Evolutionary conservation across 2,113 vertebrate species (phyloP).

Genomic region (Odocoileus virginianus): DNA sequence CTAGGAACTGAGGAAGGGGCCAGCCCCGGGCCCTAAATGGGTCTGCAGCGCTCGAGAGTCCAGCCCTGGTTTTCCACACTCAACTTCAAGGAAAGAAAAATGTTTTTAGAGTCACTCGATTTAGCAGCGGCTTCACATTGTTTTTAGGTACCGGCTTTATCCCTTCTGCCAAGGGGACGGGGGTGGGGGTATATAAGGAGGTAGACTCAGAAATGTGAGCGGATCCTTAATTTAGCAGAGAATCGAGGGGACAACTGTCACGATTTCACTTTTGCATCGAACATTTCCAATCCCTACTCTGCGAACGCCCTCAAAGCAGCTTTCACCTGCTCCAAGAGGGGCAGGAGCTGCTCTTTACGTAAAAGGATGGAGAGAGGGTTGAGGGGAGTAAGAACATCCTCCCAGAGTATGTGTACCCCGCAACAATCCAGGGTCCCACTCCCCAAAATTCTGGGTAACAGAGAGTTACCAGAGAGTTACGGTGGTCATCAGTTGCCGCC

Average conservation of each 20-base stretch:
- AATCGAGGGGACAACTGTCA: slow-evolving; percentile 52
- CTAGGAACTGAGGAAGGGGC: slow-evolving; percentile 19
- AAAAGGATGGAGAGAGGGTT: not conserved
- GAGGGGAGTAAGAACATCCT: not conserved
- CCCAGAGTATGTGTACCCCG: accelerated
- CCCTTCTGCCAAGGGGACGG: slow-evolving; percentile 48
- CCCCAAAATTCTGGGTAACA: not conserved
- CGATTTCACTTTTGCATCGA: not conserved
- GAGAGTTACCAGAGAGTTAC: not conserved
- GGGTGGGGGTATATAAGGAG: not conserved
- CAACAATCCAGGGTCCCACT: not conserved
- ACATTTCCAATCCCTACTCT: not conserved
- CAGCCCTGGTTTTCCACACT: not conserved
- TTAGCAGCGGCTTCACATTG: slow-evolving; percentile 44
- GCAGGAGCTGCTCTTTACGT: not conserved
- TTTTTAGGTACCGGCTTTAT: slow-evolving; percentile 37
- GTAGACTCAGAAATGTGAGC: slow-evolving; percentile 47
- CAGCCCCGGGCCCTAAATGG: not conserved
- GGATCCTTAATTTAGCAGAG: slow-evolving; percentile 64
- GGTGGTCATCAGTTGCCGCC: not conserved
- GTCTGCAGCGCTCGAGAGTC: accelerated
- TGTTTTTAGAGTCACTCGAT: slow-evolving; percentile 52
- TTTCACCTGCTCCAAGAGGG: not conserved
- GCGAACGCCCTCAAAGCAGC: not conserved
- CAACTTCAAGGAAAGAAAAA: slow-evolving; percentile 44